These are phyloP conservation scores for Leucophenga montana DNA, from an alignment of 2,888 invertebrate species.

Conservation along the genomic window DNA sequence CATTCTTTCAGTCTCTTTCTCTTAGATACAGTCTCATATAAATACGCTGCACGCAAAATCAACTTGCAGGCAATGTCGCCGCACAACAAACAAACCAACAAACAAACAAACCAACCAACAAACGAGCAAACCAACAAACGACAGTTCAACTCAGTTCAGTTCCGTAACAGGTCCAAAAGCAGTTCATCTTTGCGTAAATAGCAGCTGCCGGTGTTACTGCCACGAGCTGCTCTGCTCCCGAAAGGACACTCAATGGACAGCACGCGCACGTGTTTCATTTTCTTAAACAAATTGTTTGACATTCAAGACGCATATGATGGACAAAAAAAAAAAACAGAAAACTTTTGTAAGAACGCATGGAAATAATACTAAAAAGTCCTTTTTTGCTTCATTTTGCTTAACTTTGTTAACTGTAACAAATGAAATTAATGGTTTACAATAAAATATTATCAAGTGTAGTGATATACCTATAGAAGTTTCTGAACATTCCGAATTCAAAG, in stretches of 20 bases:
- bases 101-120: neutral
- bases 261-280: conserved; percentile 14
- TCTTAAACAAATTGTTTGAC: conserved; percentile 21
- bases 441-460: too few relatives aligned
- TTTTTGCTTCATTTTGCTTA: too few relatives aligned
- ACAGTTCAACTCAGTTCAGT: neutral
- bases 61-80: conserved; percentile 21
- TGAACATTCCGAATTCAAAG: too few relatives aligned
- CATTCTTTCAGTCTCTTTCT: neutral
- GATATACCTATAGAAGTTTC: too few relatives aligned
- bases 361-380: too few relatives aligned
- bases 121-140: too few relatives aligned
- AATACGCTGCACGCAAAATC: conserved; percentile 3
- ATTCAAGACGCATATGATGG: conserved; percentile 17
- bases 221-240: conserved; percentile 2
- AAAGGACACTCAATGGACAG: conserved; percentile 7
- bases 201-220: neutral
- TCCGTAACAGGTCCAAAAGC: conserved; percentile 3
- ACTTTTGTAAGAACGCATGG: too few relatives aligned
- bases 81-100: neutral
- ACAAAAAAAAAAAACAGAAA: conserved; percentile 4
- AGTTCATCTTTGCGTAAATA: conserved; percentile 24
- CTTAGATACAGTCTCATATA: neutral
- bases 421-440: too few relatives aligned
- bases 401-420: too few relatives aligned